Evolutionary conservation across 2,888 invertebrate genomes (phyloP), one percentile per base, ranked within the genome.

Genomic region (Orthonychiurus folsomi): DNA sequence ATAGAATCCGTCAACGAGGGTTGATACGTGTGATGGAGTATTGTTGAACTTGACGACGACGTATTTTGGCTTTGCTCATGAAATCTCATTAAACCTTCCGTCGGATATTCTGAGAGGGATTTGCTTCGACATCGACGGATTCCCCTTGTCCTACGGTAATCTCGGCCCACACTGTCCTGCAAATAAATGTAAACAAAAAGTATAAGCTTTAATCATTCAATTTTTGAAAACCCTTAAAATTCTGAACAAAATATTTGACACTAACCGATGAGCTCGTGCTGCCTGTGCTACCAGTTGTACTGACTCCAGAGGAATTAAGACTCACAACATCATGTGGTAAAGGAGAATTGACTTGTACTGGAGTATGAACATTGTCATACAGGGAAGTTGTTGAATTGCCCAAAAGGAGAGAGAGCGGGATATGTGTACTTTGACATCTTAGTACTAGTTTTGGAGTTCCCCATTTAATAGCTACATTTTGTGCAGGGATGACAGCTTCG

Each of bases 361-460:
- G 15, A 28, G 50, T 56, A 23, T 57, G 54, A 56, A 66, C 66
- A 60, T 64, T 66, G 59, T 66, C 66, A 53, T 66, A 66, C 20
- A 66, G 59, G 26, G 66, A 66, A 21, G 56, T 58, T 20, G 66
- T 63, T 9, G 66, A 64, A 1, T 56, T 54, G 2, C 61, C 28
- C 26, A 54, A 24, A 56, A 61, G 55, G 27, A 63, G 61, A 26
- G 62, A 26, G 5, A 52, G n/a, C 1, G 61, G 53, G 1, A 23
- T 3, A 12, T 57, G 50, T 50, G 53, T 28, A 24, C 56, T 56
- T 25, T 60, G 59, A 56, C 53, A 27, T 20, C 58, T 48, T 24
- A 63, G 63, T 15, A 62, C 60, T 37, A 63, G 47, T 1, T 60
- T 48, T 18, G 56, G 56, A 26, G 57, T 58, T n/a, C 64, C 62